A percentile compares a stretch with the other conserved stretches of the same genome.
These are phyloP conservation scores for Hystrix cristata DNA, from an alignment of 2,113 vertebrate species.

Conservation along the genomic window DNA sequence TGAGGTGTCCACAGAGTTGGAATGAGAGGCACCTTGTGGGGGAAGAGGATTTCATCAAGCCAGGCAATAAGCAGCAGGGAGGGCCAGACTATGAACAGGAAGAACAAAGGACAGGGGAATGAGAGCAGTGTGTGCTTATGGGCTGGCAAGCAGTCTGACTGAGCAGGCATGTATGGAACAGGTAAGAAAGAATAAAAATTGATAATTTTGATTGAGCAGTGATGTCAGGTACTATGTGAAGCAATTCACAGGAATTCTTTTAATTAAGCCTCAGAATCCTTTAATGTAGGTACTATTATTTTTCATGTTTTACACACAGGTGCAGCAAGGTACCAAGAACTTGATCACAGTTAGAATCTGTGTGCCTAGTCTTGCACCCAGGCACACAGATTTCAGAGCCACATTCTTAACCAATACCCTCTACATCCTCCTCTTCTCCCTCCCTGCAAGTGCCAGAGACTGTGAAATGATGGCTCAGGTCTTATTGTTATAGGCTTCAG, in stretches of 20 bases:
- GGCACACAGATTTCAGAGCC: not conserved
- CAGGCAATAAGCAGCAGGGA: not conserved
- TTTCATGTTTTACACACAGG: not conserved
- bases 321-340: not conserved
- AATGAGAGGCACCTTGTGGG: not conserved
- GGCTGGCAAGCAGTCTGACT: not conserved
- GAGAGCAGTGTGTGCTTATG: not conserved
- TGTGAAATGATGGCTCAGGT: not conserved
- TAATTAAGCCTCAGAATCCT: constrained; percentile 17
- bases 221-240: not conserved
- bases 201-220: not conserved
- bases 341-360: not conserved
- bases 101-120: not conserved
- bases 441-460: not conserved
- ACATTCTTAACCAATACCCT: not conserved
- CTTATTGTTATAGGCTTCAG: not conserved
- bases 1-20: not conserved
- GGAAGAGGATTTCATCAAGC: not conserved
- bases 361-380: not conserved
- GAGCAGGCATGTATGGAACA: not conserved
- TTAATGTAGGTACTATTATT: not conserved
- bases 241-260: constrained; percentile 1
- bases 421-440: not conserved
- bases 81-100: not conserved
- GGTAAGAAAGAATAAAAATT: not conserved